Evolutionary conservation across 2,888 invertebrate genomes (phyloP), one percentile per base, ranked within the genome.

Genomic region (Dorcus parallelipipedus): DNA sequence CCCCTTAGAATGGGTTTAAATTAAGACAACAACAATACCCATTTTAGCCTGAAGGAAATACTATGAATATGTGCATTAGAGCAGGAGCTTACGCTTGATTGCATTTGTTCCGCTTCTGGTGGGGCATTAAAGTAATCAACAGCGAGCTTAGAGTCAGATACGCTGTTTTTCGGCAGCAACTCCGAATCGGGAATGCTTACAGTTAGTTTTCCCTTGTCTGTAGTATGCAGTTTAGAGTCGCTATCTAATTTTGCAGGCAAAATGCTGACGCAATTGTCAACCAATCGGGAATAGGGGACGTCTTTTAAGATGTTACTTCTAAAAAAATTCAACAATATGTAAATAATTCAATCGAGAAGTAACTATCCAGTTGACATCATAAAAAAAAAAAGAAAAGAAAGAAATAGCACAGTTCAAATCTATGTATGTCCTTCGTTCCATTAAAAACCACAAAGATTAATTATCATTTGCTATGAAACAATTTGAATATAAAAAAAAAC

Each of bases 101-200:
- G 78, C 64, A 77, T 78, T 4, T 77, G 70, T 49, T 76, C 71
- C 56, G 76, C 76, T 2, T 61, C 67, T 10, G 72, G 73, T 3
- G 76, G 71, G 7, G 78, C 79, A 38, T 81, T 80, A 60, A 86
- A 88, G 73, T 88, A 90, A 74, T 90, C 92, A 0, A 92, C 86
- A 0, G 93, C 91, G 59, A 93, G 77, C 75, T 90, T 90, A 0
- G 93, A 93, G 78, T 93, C 94, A 0, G 93, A 93, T 3, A 89
- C 87, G 73, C 92, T 93, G 64, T 91, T 92, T 72, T 93, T 93
- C 0, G 88, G 87, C n/a, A 76, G 69, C 9, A 71, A 70, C 53
- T 84, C 83, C 4, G 77, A 75, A 59, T 80, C 80, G 10, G 71
- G 71, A 2, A 80, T 80, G 62, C 74, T 79, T 10, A 83, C 68